phyloP scores from a whole-genome alignment of 2,113 vertebrate genomes.

The Hirundichthys speculiger region DNA sequence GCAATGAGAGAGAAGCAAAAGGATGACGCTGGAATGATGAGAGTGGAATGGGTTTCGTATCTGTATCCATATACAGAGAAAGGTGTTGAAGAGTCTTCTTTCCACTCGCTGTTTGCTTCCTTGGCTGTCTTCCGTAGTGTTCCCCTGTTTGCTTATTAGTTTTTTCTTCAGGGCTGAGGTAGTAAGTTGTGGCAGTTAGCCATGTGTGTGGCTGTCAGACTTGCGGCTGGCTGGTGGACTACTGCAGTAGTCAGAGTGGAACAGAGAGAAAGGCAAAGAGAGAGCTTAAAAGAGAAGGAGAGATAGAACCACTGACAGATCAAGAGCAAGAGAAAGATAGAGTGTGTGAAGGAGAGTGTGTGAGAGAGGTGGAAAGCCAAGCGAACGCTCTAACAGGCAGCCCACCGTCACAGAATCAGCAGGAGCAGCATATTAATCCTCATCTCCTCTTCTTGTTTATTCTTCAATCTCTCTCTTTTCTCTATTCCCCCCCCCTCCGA shows the following conservation, averaged over 20 bases:
- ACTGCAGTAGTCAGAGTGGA: constrained; percentile 79
- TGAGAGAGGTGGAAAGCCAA: constrained; percentile 62
- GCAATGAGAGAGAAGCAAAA: constrained; percentile 62
- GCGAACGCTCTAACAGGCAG: constrained; percentile 75
- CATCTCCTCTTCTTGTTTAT: constrained; percentile 76
- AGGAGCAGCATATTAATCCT: constrained; percentile 72
- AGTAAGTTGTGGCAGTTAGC: constrained; percentile 85
- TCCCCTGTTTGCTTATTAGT: constrained; percentile 68
- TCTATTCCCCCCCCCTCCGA: constrained; percentile 37
- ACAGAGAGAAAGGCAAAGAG: constrained; percentile 49
- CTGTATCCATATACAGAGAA: constrained; percentile 68
- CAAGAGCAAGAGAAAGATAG: constrained; percentile 68
- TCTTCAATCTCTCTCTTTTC: constrained; percentile 75
- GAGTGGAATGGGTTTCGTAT: constrained; percentile 61
- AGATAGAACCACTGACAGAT: constrained; percentile 64
- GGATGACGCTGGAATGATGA: constrained; percentile 51
- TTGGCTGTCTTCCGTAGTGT: constrained; percentile 66
- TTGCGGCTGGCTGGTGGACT: constrained; percentile 81
- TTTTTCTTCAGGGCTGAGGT: constrained; percentile 76
- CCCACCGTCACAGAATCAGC: constrained; percentile 78
- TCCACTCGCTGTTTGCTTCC: constrained; percentile 46
- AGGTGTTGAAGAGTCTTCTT: constrained; percentile 64
- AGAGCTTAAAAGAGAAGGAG: constrained; percentile 46
- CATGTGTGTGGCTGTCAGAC: constrained; percentile 79
- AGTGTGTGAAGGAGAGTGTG: constrained; percentile 69